Evolutionary conservation across 2,888 invertebrate species (phyloP).

Genomic region (Neocrepidodera transversa): DNA sequence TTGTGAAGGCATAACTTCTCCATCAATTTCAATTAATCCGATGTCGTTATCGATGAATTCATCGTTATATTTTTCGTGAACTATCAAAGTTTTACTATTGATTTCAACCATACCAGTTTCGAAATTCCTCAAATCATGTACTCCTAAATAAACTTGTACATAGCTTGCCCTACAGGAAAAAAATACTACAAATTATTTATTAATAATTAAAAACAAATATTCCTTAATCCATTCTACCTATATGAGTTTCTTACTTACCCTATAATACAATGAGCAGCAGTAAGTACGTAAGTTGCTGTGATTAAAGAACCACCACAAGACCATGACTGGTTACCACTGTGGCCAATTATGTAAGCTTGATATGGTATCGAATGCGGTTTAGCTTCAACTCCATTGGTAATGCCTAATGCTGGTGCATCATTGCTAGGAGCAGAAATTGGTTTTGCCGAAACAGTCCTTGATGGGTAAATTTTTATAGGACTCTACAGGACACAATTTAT

Average conservation of each 20-base stretch:
- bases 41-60: not conserved
- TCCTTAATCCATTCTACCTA: not conserved
- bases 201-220: no score
- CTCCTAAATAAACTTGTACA: not conserved
- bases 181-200: no score
- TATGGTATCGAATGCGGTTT: conserved; percentile 24
- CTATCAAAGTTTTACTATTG: not conserved
- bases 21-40: conserved; percentile 10
- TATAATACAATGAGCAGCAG: not conserved
- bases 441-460: no score
- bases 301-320: no score
- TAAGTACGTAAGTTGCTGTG: no score
- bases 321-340: not conserved
- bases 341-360: conserved; percentile 29
- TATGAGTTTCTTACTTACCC: not conserved
- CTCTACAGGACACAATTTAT: no score
- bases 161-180: not conserved
- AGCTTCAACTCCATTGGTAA: conserved; percentile 22
- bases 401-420: conserved; percentile 22
- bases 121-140: not conserved
- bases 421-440: no score
- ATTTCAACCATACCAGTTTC: not conserved
- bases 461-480: no score
- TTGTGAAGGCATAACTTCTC: not conserved
- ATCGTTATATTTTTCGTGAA: conserved; percentile 6